Evolutionary conservation across 2,797 vertebrate genomes (phyloP).

Genomic region (Xiphorhynchus erythropygius): DNA sequence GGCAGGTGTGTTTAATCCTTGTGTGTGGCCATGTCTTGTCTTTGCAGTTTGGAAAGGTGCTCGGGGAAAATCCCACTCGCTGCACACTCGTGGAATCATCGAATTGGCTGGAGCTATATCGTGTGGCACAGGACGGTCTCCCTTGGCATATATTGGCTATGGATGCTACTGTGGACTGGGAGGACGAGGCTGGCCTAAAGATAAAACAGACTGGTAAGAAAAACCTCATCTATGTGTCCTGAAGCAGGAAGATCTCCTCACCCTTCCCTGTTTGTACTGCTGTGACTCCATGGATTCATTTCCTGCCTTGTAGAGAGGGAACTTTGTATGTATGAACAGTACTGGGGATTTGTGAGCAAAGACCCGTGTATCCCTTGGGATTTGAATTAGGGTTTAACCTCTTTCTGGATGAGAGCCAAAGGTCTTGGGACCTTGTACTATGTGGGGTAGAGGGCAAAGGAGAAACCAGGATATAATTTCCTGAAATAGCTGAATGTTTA

Average conservation of each 20-base stretch:
- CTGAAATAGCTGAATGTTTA: background rate
- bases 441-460: background rate
- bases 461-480: background rate
- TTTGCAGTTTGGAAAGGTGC: conserved; percentile 55
- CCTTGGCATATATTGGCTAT: conserved; percentile 84
- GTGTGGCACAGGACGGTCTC: conserved; percentile 83
- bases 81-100: conserved; percentile 80
- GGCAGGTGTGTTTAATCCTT: background rate
- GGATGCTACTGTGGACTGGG: conserved; percentile 92
- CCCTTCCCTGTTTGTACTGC: background rate
- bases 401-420: background rate
- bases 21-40: background rate
- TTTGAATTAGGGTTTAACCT: background rate
- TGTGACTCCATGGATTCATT: background rate
- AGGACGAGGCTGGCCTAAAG: conserved; percentile 86
- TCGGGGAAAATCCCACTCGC: conserved; percentile 48
- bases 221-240: background rate
- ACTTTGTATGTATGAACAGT: background rate
- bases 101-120: conserved; percentile 85
- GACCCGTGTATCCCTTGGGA: background rate
- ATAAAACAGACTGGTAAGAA: conserved; percentile 87
- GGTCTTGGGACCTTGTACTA: background rate
- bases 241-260: background rate
- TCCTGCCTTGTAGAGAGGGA: background rate
- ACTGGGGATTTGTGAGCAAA: background rate